These are phyloP conservation scores for Parascotia fuliginaria DNA, from an alignment of 2,888 invertebrate species.

Conservation along the genomic window DNA sequence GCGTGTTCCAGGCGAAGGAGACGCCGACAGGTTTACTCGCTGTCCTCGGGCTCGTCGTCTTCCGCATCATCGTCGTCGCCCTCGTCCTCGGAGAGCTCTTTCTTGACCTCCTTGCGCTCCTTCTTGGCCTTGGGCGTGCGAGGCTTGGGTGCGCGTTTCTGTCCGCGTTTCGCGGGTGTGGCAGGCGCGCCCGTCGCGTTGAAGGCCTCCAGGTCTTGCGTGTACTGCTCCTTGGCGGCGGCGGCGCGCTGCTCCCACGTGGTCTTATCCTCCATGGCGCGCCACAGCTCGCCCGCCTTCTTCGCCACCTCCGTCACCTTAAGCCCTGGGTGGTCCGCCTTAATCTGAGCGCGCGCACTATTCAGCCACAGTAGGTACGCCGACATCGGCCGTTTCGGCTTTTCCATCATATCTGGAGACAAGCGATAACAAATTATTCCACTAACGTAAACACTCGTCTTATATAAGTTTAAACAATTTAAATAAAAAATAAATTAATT, in stretches of 20 bases:
- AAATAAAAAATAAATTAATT: background rate
- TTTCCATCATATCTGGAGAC: constrained; percentile 86
- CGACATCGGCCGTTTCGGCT: constrained; percentile 94
- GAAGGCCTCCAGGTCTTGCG: constrained; percentile 92
- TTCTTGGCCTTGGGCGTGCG: constrained; percentile 55
- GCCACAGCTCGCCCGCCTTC: constrained; percentile 96
- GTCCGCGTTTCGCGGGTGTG: constrained; percentile 73
- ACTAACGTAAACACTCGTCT: background rate
- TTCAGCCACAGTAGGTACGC: constrained; percentile 97
- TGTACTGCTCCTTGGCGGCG: constrained; percentile 93
- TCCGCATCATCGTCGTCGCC: constrained; percentile 82
- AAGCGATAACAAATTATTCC: constrained; percentile 2
- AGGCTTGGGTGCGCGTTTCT: constrained; percentile 64
- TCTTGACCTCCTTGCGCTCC: constrained; percentile 47
- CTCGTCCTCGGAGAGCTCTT: constrained; percentile 80
- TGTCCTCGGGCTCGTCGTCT: constrained; percentile 80
- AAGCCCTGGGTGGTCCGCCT: constrained; percentile 93
- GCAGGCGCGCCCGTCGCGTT: constrained; percentile 88
- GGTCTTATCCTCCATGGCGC: constrained; percentile 92
- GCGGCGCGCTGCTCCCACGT: constrained; percentile 94
- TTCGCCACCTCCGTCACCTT: constrained; percentile 95
- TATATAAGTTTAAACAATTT: no score
- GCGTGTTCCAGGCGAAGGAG: no score
- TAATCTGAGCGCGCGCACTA: constrained; percentile 92
- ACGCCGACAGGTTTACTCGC: no score